These are phyloP conservation scores for Rhabdomys dilectus DNA, from an alignment of 2,113 vertebrate species.

Conservation along the genomic window DNA sequence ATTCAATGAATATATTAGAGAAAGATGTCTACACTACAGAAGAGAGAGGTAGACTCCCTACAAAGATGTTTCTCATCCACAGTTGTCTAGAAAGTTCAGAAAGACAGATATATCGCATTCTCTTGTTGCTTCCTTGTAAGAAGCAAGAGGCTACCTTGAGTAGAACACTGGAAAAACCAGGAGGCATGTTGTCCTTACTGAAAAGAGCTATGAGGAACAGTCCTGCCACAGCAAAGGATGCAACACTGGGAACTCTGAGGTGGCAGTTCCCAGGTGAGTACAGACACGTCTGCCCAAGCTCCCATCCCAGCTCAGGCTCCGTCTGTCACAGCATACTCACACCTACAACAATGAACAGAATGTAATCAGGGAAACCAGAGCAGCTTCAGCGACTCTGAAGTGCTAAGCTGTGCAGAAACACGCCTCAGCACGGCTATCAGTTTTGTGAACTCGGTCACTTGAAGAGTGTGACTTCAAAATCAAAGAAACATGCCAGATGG, in stretches of 20 bases:
- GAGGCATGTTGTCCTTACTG: neutral
- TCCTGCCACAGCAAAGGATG: neutral
- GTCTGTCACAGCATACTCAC: neutral
- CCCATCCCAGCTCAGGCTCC: neutral
- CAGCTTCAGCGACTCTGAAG: neutral
- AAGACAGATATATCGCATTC: neutral
- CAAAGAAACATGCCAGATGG: neutral
- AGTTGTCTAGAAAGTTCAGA: neutral
- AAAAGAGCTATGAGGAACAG: neutral
- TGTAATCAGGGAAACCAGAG: neutral
- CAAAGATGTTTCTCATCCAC: neutral
- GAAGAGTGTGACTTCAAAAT: neutral
- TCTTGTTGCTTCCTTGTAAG: neutral
- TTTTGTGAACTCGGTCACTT: neutral
- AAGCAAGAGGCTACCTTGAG: neutral
- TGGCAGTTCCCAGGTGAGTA: too few relatives aligned
- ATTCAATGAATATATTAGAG: neutral
- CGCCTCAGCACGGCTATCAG: neutral
- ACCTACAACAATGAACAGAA: neutral
- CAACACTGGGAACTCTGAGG: accelerated
- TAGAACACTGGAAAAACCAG: neutral
- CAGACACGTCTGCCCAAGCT: too few relatives aligned
- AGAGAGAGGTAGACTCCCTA: neutral
- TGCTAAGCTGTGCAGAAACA: neutral
- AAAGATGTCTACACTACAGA: neutral